Evolutionary conservation across 2,113 vertebrate genomes (phyloP).

Genomic region (Anhinga anhinga): DNA sequence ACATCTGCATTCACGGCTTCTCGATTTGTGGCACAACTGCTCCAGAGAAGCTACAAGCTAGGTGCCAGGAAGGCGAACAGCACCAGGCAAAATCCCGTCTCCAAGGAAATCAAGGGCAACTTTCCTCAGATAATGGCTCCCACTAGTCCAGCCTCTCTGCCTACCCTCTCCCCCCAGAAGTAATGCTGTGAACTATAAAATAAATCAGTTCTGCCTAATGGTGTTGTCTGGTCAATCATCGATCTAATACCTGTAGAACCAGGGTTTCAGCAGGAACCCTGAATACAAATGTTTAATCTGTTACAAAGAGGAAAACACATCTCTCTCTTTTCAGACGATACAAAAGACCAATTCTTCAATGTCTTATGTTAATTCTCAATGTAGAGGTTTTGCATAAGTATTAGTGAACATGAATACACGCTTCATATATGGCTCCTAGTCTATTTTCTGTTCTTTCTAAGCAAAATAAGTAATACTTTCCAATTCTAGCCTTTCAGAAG

Average conservation of each 20-base stretch:
- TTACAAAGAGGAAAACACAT: background rate
- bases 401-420: background rate
- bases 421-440: background rate
- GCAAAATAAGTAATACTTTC: background rate
- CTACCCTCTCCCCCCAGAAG: background rate
- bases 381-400: background rate
- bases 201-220: background rate
- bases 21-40: rapidly evolving
- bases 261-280: background rate
- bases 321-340: background rate
- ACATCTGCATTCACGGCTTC: background rate
- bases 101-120: background rate
- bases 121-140: background rate
- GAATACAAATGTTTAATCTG: background rate
- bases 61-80: background rate
- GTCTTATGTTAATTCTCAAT: background rate
- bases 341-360: background rate
- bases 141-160: background rate
- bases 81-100: background rate
- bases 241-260: background rate
- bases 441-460: background rate
- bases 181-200: background rate
- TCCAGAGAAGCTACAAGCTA: background rate
- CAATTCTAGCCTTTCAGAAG: background rate
- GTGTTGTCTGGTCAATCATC: background rate